Conservation (phyloP, 92 coral and sea anemone species). For the Epizoanthus illoricatus region DNA sequence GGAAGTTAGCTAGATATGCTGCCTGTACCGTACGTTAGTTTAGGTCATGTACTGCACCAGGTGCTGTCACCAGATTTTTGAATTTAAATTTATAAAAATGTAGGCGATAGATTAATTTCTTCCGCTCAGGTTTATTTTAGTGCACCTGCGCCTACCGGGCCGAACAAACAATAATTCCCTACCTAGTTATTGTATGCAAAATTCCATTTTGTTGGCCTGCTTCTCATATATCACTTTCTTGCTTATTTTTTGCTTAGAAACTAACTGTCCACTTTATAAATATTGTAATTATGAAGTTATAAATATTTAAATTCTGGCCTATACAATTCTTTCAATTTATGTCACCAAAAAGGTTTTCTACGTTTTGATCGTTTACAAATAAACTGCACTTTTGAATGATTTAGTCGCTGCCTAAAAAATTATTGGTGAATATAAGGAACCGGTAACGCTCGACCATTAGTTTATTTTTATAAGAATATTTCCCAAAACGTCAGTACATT, state of each 20-base stretch:
- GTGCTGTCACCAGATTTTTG: conserved; percentile 26
- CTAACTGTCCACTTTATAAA: conserved; percentile 20
- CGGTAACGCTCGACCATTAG: too few species aligned
- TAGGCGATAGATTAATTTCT: conserved; percentile 36
- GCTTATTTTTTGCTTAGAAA: not conserved
- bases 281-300: not conserved
- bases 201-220: not conserved
- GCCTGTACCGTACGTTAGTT: not conserved
- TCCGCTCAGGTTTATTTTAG: not conserved
- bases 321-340: not conserved
- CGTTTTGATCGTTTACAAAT: not conserved
- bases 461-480: too few species aligned
- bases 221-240: not conserved
- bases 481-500: too few species aligned
- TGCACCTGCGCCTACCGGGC: conserved; percentile 12
- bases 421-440: too few species aligned
- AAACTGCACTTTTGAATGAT: not conserved
- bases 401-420: too few species aligned
- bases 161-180: conserved; percentile 15
- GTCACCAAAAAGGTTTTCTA: not conserved
- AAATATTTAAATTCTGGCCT: not conserved
- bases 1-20: conserved; percentile 12
- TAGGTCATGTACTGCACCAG: conserved; percentile 5
- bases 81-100: conserved; percentile 32
- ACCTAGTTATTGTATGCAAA: conserved; percentile 17